A percentile compares a stretch with the other conserved stretches of the same genome.
Conservation (phyloP, 2,113 vertebrate species). For the Riparia riparia region DNA sequence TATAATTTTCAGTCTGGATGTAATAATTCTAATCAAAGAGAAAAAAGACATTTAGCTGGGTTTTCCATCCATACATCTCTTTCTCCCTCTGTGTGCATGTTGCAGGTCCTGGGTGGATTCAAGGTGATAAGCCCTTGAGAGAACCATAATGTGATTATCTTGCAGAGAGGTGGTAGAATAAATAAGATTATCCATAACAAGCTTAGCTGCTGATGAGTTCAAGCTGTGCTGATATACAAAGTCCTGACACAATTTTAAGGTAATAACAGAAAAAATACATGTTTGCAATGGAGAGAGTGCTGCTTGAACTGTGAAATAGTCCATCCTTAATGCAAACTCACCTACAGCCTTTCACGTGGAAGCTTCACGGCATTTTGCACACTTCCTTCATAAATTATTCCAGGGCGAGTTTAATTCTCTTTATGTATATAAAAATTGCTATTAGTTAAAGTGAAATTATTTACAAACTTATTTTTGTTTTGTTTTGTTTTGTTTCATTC, state of each 20-base stretch:
- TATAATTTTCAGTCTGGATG: neutral
- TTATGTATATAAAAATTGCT: neutral
- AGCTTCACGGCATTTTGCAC: neutral
- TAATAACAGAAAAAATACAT: constrained; percentile 1
- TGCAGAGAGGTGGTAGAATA: constrained; percentile 45
- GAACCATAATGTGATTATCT: constrained; percentile 61
- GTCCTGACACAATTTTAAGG: constrained; percentile 41
- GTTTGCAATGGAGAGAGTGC: neutral
- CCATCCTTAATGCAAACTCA: neutral
- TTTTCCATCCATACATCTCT: neutral
- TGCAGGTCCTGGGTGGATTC: constrained; percentile 31
- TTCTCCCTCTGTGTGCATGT: neutral
- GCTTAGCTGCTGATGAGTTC: constrained; percentile 62
- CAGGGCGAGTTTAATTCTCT: accelerated
- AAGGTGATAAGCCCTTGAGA: constrained; percentile 71
- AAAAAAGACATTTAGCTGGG: neutral
- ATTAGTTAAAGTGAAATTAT: neutral
- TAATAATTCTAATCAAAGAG: neutral
- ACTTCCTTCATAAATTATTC: neutral
- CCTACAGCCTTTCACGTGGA: neutral
- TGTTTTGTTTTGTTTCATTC: neutral
- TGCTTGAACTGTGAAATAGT: neutral
- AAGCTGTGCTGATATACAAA: constrained; percentile 52
- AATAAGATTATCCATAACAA: constrained; percentile 72
- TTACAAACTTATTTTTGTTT: neutral